These are phyloP conservation scores for Onychomys leucogaster DNA, from an alignment of 2,797 vertebrate genomes.

Conservation along the genomic window DNA sequence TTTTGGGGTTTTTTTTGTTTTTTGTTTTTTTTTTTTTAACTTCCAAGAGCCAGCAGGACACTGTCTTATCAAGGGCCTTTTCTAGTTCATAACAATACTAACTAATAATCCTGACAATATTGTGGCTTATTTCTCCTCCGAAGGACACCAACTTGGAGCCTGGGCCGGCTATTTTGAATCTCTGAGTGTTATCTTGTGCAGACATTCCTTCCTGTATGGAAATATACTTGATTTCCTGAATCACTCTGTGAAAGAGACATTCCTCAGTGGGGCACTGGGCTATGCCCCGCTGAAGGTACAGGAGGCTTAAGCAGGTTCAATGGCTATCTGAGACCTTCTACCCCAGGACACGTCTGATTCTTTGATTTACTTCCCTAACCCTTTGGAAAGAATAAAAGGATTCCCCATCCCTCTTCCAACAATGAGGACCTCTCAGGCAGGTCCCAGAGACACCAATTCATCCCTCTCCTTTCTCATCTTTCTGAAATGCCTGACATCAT, in stretches of 20 bases:
- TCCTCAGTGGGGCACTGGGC: slow-evolving; percentile 54
- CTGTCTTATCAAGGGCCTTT: slow-evolving; percentile 27
- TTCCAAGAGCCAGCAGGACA: background rate
- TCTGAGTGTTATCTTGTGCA: slow-evolving; percentile 80
- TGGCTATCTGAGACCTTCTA: slow-evolving; percentile 54
- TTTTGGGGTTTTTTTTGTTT: background rate
- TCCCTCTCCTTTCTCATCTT: background rate
- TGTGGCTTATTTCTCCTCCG: slow-evolving; percentile 38
- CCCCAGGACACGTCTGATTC: background rate
- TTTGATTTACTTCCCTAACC: slow-evolving; percentile 33
- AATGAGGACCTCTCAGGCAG: background rate
- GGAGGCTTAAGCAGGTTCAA: slow-evolving; percentile 45
- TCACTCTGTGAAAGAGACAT: slow-evolving; percentile 78
- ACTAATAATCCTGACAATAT: background rate
- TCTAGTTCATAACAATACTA: slow-evolving; percentile 22
- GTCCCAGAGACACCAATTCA: background rate
- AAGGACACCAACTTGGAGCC: slow-evolving; percentile 73
- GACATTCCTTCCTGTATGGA: slow-evolving; percentile 82
- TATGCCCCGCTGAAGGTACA: slow-evolving; percentile 77
- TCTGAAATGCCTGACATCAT: background rate
- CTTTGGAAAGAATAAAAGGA: background rate
- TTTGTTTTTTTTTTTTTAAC: background rate
- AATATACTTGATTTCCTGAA: slow-evolving; percentile 85
- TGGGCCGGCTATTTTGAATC: slow-evolving; percentile 66
- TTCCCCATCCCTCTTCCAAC: background rate